These are phyloP conservation scores for Anas bahamensis DNA, from an alignment of 2,797 vertebrate species.

Conservation along the genomic window DNA sequence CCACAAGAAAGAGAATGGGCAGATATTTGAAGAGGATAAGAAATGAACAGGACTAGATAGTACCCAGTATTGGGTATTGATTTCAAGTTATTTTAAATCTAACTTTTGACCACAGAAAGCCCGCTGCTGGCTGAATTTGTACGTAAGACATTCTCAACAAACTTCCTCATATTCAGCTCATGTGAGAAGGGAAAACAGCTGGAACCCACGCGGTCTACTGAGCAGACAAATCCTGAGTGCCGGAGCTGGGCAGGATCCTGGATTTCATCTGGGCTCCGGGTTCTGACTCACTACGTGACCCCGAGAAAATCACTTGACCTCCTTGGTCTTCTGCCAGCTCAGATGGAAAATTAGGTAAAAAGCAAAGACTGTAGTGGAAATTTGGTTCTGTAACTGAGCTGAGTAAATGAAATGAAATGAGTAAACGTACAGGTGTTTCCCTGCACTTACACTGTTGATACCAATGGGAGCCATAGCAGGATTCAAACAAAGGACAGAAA, in stretches of 20 bases:
- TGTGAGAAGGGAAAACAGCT: slow-evolving; percentile 30
- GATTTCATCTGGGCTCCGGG: slow-evolving; percentile 20
- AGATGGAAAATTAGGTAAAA: slow-evolving; percentile 58
- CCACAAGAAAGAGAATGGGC: neutral
- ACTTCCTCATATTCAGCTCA: slow-evolving; percentile 70
- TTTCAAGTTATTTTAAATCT: neutral
- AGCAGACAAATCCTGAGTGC: slow-evolving; percentile 5
- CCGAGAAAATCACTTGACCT: slow-evolving; percentile 38
- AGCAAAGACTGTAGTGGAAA: slow-evolving; percentile 44
- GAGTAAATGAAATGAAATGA: slow-evolving; percentile 5
- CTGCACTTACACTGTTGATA: neutral
- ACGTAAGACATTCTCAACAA: slow-evolving; percentile 19
- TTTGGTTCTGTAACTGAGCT: neutral
- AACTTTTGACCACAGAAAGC: neutral
- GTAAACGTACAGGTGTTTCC: slow-evolving; percentile 58
- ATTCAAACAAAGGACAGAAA: slow-evolving; percentile 33
- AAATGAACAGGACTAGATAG: neutral
- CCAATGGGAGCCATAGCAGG: neutral
- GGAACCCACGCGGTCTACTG: slow-evolving; percentile 14
- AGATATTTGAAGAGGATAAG: neutral
- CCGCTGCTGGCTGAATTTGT: slow-evolving; percentile 27
- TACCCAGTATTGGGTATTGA: neutral
- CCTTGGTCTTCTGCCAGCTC: slow-evolving; percentile 57
- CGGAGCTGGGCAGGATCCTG: slow-evolving; percentile 15
- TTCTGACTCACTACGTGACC: slow-evolving; percentile 68